Evolutionary conservation across 2,797 vertebrate genomes (phyloP).

Genomic region (Pipistrellus pipistrellus): DNA sequence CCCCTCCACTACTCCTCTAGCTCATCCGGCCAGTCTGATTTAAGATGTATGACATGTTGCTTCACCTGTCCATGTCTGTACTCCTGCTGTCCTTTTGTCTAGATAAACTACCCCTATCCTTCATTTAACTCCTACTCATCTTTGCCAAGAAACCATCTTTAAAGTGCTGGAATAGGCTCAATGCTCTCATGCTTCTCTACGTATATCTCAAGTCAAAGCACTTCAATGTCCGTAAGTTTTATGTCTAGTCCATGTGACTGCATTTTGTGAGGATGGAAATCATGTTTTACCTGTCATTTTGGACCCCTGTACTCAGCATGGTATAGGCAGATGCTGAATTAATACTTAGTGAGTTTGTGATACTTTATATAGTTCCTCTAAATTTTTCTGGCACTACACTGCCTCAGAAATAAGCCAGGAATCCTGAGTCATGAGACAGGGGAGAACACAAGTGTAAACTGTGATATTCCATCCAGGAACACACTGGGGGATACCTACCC

Average conservation of each 20-base stretch:
- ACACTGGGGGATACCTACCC: not conserved
- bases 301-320: not conserved
- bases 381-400: constrained; percentile 28
- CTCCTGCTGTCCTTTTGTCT: not conserved
- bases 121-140: not conserved
- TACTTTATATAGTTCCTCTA: constrained; percentile 11
- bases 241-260: not conserved
- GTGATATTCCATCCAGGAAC: not conserved
- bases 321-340: not conserved
- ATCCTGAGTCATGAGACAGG: not conserved
- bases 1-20: not conserved
- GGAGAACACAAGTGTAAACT: not conserved
- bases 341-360: constrained; percentile 6
- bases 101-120: not conserved
- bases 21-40: not conserved
- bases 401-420: constrained; percentile 7
- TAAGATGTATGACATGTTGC: not conserved
- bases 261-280: not conserved
- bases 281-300: not conserved
- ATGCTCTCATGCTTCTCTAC: too few species aligned
- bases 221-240: not conserved
- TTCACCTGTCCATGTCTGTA: not conserved
- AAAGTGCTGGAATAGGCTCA: not conserved
- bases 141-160: constrained; percentile 22
- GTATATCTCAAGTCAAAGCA: not conserved